These are phyloP conservation scores for Pseudomyrmex sp. DNA, from an alignment of 1,140 invertebrate genomes.

Conservation along the genomic window DNA sequence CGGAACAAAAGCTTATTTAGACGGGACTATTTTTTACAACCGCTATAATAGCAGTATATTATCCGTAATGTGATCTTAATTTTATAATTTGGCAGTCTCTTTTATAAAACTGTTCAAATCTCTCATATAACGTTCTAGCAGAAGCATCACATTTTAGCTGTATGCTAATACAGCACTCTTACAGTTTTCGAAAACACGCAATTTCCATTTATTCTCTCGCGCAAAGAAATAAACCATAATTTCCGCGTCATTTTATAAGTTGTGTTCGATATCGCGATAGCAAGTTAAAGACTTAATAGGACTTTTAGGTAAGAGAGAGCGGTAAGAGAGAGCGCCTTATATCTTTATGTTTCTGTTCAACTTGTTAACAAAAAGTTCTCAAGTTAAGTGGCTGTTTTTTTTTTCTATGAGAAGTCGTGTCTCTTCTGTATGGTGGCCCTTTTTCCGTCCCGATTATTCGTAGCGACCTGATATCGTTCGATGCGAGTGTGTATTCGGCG, in stretches of 20 bases:
- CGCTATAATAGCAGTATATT: background rate
- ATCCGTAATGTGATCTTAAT: background rate
- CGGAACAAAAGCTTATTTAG: slow-evolving; percentile 28
- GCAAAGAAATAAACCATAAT: background rate
- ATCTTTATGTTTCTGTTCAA: slow-evolving; percentile 23
- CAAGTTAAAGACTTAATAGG: slow-evolving; percentile 21
- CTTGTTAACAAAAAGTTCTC: background rate
- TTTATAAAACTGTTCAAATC: background rate
- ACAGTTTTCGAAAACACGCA: background rate
- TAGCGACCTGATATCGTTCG: slow-evolving; percentile 71
- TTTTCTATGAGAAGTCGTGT: background rate
- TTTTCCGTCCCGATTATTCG: slow-evolving; percentile 67
- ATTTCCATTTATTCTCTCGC: slow-evolving; percentile 3
- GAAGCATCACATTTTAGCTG: background rate
- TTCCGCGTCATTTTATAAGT: background rate
- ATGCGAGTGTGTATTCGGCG: slow-evolving; percentile 56
- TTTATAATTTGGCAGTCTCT: background rate
- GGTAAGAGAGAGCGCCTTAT: background rate
- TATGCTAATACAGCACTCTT: background rate
- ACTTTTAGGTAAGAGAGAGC: background rate
- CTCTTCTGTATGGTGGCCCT: background rate
- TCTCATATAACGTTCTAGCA: background rate
- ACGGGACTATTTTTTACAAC: slow-evolving; percentile 37
- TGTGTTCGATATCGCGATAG: background rate
- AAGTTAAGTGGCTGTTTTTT: background rate